Percentiles rank a stretch among this genome's conserved stretches.
These are phyloP conservation scores for Phataginus tetradactyla DNA, from an alignment of 2,797 vertebrate species.

Conservation along the genomic window DNA sequence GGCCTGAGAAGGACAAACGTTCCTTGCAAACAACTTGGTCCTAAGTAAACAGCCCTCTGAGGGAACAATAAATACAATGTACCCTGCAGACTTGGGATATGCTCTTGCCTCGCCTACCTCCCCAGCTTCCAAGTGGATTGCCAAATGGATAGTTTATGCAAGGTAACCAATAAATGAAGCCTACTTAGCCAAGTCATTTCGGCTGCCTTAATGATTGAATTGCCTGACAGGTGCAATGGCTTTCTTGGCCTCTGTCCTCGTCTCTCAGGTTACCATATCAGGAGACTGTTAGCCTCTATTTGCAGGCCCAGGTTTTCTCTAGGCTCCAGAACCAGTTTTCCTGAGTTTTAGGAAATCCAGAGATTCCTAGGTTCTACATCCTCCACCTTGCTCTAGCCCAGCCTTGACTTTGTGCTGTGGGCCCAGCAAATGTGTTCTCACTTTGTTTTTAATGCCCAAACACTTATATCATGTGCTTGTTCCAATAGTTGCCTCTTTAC, in stretches of 20 bases:
- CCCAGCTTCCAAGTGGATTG: neutral
- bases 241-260: neutral
- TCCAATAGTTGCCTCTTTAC: neutral
- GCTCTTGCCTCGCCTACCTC: neutral
- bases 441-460: neutral
- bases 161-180: neutral
- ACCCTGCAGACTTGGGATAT: neutral
- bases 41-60: neutral
- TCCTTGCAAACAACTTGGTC: neutral
- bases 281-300: neutral
- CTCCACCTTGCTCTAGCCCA: neutral
- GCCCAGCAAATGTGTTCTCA: neutral
- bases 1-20: neutral
- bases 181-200: neutral
- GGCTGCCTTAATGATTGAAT: neutral
- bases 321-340: neutral
- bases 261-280: neutral
- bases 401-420: neutral
- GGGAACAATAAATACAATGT: neutral
- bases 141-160: neutral
- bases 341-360: neutral
- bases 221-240: neutral
- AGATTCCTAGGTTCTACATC: neutral
- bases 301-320: neutral
- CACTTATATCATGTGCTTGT: neutral